Evolutionary conservation across 2,888 invertebrate species (phyloP).

Genomic region (Leuctra nigra): DNA sequence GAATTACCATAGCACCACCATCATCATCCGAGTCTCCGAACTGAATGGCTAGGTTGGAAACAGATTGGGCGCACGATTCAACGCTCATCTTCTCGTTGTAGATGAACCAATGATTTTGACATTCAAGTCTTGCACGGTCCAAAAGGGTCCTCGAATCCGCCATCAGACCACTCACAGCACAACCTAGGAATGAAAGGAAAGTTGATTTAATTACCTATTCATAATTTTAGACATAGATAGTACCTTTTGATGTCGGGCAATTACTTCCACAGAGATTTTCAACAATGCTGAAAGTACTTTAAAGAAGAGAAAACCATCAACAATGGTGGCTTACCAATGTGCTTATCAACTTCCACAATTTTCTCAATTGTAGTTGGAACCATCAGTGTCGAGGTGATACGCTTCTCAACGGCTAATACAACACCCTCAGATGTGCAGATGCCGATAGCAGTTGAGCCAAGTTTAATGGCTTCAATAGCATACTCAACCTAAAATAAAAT

Average conservation of each 20-base stretch:
- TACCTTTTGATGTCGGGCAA: too few species aligned
- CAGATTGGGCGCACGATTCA: conserved; percentile 97
- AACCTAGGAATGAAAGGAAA: conserved; percentile 53
- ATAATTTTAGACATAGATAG: too few species aligned
- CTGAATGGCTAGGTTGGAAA: conserved; percentile 97
- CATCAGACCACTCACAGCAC: conserved; percentile 95
- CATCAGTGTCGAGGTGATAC: conserved; percentile 95
- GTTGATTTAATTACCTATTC: too few species aligned
- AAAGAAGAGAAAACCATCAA: too few species aligned
- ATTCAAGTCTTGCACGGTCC: conserved; percentile 91
- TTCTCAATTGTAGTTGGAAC: conserved; percentile 96
- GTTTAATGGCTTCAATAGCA: conserved; percentile 98
- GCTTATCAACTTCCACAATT: conserved; percentile 96
- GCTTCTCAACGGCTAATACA: conserved; percentile 94
- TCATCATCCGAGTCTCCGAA: conserved; percentile 98
- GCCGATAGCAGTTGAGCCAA: conserved; percentile 98
- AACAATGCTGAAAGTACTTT: too few species aligned
- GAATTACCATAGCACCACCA: conserved; percentile 71
- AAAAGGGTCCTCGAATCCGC: conserved; percentile 94
- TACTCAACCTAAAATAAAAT: conserved; percentile 96
- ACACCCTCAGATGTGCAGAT: conserved; percentile 96
- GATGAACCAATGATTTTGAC: conserved; percentile 97
- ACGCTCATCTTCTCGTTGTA: conserved; percentile 95
- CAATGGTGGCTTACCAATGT: conserved; percentile 60
- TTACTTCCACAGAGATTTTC: too few species aligned